Percentiles rank a stretch among this genome's conserved stretches.
These are phyloP conservation scores for Labia minor DNA, from an alignment of 2,888 invertebrate species.

Conservation along the genomic window DNA sequence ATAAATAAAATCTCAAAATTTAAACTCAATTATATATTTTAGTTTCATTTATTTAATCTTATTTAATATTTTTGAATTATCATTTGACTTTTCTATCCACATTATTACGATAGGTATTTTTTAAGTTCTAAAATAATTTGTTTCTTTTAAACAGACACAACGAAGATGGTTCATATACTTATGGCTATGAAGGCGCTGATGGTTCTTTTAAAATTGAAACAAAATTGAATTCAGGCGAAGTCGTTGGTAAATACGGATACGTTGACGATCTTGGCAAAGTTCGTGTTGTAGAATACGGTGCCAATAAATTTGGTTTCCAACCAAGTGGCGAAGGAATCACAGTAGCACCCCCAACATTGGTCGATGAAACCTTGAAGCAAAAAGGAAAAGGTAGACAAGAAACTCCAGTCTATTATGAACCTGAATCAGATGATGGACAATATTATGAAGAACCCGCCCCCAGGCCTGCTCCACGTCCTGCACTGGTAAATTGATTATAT, in stretches of 20 bases:
- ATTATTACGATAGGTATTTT: no score
- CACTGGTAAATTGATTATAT: not conserved
- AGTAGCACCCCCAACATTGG: slow-evolving; percentile 45
- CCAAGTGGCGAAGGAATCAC: slow-evolving; percentile 79
- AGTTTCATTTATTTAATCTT: no score
- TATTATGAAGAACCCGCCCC: slow-evolving; percentile 27
- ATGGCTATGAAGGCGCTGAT: slow-evolving; percentile 79
- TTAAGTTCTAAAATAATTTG: no score
- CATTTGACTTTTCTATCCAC: no score
- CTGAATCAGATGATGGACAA: slow-evolving; percentile 28
- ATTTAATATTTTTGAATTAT: no score
- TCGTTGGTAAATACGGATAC: slow-evolving; percentile 84
- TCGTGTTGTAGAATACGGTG: slow-evolving; percentile 78
- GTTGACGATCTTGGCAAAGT: slow-evolving; percentile 71
- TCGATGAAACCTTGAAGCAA: slow-evolving; percentile 37
- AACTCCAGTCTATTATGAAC: slow-evolving; percentile 19
- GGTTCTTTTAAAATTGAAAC: slow-evolving; percentile 86
- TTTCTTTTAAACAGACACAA: slow-evolving; percentile 45
- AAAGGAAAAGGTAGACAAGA: slow-evolving; percentile 20
- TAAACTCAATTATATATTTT: no score
- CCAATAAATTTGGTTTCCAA: slow-evolving; percentile 78
- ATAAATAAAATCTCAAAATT: no score
- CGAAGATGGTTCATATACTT: slow-evolving; percentile 83
- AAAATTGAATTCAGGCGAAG: slow-evolving; percentile 67
- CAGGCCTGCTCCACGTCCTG: slow-evolving; percentile 19